Evolutionary conservation across 2,113 vertebrate species (phyloP).

Genomic region (Neofelis nebulosa): DNA sequence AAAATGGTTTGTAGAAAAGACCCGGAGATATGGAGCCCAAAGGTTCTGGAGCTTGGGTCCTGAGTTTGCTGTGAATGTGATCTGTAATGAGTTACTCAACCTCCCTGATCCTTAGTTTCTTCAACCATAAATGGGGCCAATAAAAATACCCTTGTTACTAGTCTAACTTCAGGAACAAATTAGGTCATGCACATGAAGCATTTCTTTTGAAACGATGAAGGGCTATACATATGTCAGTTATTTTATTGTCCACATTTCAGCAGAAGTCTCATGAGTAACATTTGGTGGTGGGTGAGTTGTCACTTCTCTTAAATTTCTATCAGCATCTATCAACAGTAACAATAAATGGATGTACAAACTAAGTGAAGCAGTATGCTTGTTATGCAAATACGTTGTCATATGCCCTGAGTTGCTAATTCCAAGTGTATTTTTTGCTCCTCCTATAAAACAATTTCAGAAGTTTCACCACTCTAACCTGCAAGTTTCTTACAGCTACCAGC

Average conservation of each 20-base stretch:
- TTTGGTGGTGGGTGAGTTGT: background rate
- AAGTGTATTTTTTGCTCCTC: background rate
- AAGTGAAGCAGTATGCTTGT: background rate
- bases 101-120: background rate
- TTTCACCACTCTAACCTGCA: background rate
- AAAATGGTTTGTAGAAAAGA: background rate
- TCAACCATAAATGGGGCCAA: background rate
- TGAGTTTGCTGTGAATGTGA: background rate
- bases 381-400: background rate
- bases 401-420: background rate
- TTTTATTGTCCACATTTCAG: background rate
- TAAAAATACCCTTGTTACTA: background rate
- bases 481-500: background rate
- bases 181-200: background rate
- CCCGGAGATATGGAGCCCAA: background rate
- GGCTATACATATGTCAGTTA: background rate
- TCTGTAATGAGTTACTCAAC: background rate
- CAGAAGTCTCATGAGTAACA: background rate
- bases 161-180: background rate
- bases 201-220: background rate
- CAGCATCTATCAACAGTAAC: background rate
- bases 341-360: background rate
- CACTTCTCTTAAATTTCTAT: background rate
- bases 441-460: background rate
- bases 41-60: background rate